Percentiles rank a stretch among this genome's conserved stretches.
Evolutionary conservation across 2,113 vertebrate genomes (phyloP).

Genomic region (Pelusios castaneus): DNA sequence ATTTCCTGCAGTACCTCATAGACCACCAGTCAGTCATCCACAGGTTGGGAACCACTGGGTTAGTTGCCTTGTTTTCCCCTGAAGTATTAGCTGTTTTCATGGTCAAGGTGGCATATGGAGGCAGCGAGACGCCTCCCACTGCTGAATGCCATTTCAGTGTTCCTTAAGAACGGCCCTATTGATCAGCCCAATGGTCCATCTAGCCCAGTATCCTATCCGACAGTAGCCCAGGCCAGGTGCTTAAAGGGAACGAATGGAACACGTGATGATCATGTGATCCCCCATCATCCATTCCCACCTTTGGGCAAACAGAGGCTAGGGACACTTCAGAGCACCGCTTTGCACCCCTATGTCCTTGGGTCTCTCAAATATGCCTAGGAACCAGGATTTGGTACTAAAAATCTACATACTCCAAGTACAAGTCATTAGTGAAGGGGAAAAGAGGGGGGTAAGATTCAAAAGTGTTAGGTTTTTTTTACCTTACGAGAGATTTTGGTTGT

Average conservation of each 20-base stretch:
- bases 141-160: fast-evolving
- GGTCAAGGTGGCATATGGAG: neutral
- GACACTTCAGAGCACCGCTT: too few species aligned
- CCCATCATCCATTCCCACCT: too few species aligned
- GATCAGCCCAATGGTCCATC: too few species aligned
- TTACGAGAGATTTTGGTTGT: constrained; percentile 91
- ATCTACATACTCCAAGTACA: neutral
- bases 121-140: neutral
- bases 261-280: too few species aligned
- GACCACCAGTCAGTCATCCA: too few species aligned
- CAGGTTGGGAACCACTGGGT: too few species aligned
- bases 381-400: neutral
- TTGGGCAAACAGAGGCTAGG: too few species aligned
- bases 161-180: too few species aligned
- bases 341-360: neutral
- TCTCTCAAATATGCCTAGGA: neutral
- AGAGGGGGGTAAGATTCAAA: fast-evolving
- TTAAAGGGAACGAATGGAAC: too few species aligned
- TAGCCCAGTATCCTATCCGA: too few species aligned
- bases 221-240: too few species aligned
- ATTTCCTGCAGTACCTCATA: too few species aligned
- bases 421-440: neutral
- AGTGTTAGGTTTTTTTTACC: constrained; percentile 76
- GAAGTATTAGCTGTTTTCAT: fast-evolving
- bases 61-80: fast-evolving